A percentile compares a stretch with the other conserved stretches of the same genome.
phyloP scores from a whole-genome alignment of 2,113 vertebrate genomes.

The Eudorcas thomsonii region DNA sequence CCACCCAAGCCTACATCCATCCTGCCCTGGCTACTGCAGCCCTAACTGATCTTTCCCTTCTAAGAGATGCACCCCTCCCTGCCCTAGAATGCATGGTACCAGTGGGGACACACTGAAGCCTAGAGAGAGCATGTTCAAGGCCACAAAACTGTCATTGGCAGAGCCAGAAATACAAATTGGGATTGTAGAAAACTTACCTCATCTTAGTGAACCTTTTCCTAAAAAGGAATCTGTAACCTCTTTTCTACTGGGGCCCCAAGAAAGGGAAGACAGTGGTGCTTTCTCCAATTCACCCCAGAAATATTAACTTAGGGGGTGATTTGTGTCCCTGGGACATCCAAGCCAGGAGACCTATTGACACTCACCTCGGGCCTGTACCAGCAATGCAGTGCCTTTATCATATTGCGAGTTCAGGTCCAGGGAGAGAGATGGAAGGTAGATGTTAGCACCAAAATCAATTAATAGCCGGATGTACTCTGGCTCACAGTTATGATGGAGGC shows the following conservation, averaged over 20 bases:
- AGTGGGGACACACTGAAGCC: not conserved
- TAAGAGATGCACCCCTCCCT: not conserved
- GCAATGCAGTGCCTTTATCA: constrained; percentile 85
- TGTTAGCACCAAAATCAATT: constrained; percentile 94
- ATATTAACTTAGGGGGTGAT: not conserved
- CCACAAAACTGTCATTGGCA: not conserved
- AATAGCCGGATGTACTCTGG: constrained; percentile 89
- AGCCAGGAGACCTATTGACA: not conserved
- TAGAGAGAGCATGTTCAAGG: not conserved
- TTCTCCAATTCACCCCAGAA: constrained; percentile 1
- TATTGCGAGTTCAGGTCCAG: constrained; percentile 76
- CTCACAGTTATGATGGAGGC: constrained; percentile 88
- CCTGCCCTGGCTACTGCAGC: not conserved
- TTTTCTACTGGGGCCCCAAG: not conserved
- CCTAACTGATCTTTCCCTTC: not conserved
- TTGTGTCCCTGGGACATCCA: not conserved
- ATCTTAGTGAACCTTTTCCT: not conserved
- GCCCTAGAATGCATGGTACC: not conserved
- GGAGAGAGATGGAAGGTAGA: constrained; percentile 86
- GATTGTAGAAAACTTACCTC: not conserved
- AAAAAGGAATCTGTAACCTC: not conserved
- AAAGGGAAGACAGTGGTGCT: not conserved
- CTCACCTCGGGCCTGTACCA: constrained; percentile 92
- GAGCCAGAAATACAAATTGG: not conserved
- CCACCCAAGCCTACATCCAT: not conserved